phyloP scores from a whole-genome alignment of 2,888 invertebrate genomes.

The Caenorhabditis sinica region DNA sequence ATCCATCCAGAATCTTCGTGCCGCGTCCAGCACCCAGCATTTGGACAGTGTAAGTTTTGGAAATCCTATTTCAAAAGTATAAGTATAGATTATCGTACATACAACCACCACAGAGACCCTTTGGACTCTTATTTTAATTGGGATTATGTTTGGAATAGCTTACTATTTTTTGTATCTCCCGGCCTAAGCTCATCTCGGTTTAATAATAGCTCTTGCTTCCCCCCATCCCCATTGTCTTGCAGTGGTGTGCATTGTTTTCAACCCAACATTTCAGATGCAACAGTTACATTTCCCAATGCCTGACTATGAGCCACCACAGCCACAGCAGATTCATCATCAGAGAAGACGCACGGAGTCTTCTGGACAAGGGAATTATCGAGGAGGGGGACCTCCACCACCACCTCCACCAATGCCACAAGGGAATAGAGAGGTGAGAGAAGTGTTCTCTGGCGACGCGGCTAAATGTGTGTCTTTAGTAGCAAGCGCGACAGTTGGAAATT shows the following conservation, averaged over 20 bases:
- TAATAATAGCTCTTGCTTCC: conserved; percentile 14
- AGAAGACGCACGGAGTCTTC: conserved; percentile 41
- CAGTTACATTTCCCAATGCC: conserved; percentile 68
- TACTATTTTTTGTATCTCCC: too few relatives aligned
- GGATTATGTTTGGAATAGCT: not conserved
- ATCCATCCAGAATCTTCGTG: conserved; percentile 68
- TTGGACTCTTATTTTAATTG: not conserved
- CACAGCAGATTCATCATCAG: conserved; percentile 45
- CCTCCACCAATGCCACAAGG: conserved; percentile 40
- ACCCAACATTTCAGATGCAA: conserved; percentile 56
- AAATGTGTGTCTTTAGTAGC: too few relatives aligned
- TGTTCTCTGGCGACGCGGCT: too few relatives aligned
- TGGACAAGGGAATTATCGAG: conserved; percentile 13
- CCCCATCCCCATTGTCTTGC: conserved; percentile 7
- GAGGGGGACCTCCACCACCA: conserved; percentile 49
- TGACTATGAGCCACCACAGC: conserved; percentile 71
- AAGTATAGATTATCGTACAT: not conserved
- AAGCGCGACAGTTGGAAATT: too few relatives aligned
- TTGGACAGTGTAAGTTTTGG: conserved; percentile 63
- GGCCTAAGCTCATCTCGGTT: conserved; percentile 3
- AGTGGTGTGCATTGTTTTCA: conserved; percentile 33
- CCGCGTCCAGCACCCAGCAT: conserved; percentile 59
- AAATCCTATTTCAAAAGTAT: not conserved
- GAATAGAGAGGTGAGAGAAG: conserved; percentile 41
- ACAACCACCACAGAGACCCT: conserved; percentile 31